Conservation (phyloP, 1,140 invertebrate species). For the Nymphalis io region DNA sequence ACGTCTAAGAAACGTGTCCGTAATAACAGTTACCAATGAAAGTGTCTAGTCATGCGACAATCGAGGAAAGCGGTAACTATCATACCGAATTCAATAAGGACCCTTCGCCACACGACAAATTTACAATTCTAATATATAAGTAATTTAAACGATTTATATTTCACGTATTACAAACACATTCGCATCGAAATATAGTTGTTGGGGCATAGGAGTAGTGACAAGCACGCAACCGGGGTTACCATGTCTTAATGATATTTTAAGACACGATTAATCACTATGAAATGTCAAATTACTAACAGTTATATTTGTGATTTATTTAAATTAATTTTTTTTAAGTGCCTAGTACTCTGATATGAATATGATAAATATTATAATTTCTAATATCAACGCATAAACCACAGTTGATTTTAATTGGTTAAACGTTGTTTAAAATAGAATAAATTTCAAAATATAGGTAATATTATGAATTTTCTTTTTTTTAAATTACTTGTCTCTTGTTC, state of each 20-base stretch:
- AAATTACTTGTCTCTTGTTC: too few relatives aligned
- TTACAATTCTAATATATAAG: slow-evolving; percentile 42
- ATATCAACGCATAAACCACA: too few relatives aligned
- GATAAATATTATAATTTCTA: too few relatives aligned
- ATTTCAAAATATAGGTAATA: too few relatives aligned
- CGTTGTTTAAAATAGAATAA: too few relatives aligned
- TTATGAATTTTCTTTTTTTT: too few relatives aligned
- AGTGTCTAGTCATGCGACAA: slow-evolving; percentile 19
- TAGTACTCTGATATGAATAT: too few relatives aligned
- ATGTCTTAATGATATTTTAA: not conserved
- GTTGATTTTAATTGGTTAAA: too few relatives aligned
- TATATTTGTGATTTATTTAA: too few relatives aligned
- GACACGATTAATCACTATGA: not conserved
- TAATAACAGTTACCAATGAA: not conserved
- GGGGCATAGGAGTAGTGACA: slow-evolving; percentile 35
- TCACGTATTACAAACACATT: slow-evolving; percentile 23
- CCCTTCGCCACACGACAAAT: slow-evolving; percentile 24
- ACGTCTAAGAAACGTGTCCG: not conserved
- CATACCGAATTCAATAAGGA: slow-evolving; percentile 14
- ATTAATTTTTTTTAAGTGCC: too few relatives aligned
- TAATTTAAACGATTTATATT: slow-evolving; percentile 23
- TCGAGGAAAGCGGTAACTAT: not conserved
- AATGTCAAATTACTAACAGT: too few relatives aligned
- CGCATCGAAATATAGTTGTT: slow-evolving; percentile 65
- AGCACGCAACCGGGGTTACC: slow-evolving; percentile 20